phyloP scores from a whole-genome alignment of 2,797 vertebrate genomes.

The Myiotriccus ornatus region DNA sequence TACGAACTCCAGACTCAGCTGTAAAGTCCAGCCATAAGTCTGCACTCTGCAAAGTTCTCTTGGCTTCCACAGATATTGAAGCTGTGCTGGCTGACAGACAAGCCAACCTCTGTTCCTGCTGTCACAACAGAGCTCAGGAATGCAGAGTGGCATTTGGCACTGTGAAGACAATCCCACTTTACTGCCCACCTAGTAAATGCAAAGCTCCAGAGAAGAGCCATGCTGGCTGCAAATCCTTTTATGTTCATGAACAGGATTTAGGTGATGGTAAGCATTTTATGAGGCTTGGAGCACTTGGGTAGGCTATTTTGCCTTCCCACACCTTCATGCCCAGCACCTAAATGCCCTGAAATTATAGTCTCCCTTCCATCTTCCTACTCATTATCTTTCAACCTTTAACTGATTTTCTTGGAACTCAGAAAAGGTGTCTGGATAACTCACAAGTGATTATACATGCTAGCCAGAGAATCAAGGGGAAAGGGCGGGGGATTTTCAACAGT shows the following conservation, averaged over 20 bases:
- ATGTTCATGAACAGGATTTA: not conserved
- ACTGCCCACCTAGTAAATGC: not conserved
- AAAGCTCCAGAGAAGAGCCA: not conserved
- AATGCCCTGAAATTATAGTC: not conserved
- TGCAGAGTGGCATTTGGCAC: not conserved
- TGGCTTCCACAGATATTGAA: not conserved
- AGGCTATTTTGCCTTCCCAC: not conserved
- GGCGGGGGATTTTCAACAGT: not conserved
- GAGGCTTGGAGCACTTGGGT: not conserved
- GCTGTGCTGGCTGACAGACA: not conserved
- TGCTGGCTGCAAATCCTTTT: not conserved
- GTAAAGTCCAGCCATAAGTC: not conserved
- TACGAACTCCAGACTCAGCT: not conserved
- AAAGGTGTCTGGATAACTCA: not conserved
- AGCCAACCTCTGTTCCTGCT: not conserved
- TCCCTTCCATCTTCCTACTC: not conserved
- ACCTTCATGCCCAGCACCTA: not conserved
- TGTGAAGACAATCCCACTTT: not conserved
- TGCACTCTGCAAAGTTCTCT: not conserved
- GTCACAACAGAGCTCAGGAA: not conserved
- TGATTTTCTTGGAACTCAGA: not conserved
- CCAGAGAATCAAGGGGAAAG: not conserved
- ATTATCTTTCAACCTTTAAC: not conserved
- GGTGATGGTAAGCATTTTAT: not conserved
- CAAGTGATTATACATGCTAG: not conserved